Conservation (phyloP, 2,797 vertebrate genomes). For the Poliocrania exsul region DNA sequence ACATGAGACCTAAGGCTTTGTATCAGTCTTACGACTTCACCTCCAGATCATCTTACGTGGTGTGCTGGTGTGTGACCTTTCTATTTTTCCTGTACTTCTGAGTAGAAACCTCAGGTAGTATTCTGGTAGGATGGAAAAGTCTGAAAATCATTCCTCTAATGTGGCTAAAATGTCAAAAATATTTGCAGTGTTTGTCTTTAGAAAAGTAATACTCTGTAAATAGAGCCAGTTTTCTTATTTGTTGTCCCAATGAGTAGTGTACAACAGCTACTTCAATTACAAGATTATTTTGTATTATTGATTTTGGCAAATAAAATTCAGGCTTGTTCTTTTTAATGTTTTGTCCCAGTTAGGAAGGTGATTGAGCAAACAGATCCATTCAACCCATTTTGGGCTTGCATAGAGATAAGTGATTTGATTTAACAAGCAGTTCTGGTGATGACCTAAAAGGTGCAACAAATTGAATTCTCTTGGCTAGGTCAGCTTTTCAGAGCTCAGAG, state of each 20-base stretch:
- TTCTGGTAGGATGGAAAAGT: neutral
- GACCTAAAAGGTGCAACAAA: neutral
- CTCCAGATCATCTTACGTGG: neutral
- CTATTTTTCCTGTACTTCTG: neutral
- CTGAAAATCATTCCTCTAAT: neutral
- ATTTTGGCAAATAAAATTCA: neutral
- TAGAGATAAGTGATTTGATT: neutral
- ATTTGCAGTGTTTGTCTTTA: neutral
- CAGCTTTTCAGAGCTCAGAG: neutral
- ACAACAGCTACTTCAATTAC: neutral
- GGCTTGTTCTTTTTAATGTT: neutral
- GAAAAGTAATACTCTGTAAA: neutral
- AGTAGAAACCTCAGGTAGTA: neutral
- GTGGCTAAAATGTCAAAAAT: neutral
- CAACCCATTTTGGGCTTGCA: neutral
- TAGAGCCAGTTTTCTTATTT: neutral
- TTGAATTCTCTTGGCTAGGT: neutral
- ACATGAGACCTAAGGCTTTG: neutral
- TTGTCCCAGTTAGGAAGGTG: neutral
- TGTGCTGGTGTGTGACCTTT: neutral
- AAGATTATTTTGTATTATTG: neutral
- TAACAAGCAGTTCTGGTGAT: neutral
- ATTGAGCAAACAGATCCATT: neutral
- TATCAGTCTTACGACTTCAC: fast-evolving
- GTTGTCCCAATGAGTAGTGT: neutral